Percentiles rank a stretch among this genome's conserved stretches.
Evolutionary conservation across 1,140 invertebrate genomes (phyloP).

Genomic region (Drosophila obscura): DNA sequence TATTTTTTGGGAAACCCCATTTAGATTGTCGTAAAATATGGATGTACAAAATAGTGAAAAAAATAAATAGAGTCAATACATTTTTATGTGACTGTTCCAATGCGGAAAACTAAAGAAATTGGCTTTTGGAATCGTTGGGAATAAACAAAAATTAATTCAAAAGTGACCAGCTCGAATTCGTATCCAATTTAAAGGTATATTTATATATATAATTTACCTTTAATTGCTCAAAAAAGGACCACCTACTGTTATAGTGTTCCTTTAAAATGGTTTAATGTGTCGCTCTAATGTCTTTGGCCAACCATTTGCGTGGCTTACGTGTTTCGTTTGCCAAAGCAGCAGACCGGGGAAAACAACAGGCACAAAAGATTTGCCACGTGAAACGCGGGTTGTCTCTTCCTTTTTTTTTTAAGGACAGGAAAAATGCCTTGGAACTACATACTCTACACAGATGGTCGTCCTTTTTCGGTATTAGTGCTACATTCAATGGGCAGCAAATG

Average conservation of each 20-base stretch:
- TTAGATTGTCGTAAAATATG: conserved; percentile 29
- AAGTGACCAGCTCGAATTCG: too few relatives aligned
- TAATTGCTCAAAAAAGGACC: too few relatives aligned
- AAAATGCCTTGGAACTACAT: conserved; percentile 1
- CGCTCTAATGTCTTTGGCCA: conserved; percentile 52
- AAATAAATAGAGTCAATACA: conserved; percentile 34
- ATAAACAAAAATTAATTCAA: neutral
- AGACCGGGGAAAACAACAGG: neutral
- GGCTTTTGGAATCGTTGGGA: neutral
- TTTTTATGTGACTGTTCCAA: too few relatives aligned
- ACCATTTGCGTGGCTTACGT: conserved; percentile 52
- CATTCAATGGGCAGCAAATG: too few relatives aligned
- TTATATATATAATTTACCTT: too few relatives aligned
- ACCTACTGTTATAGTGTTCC: too few relatives aligned
- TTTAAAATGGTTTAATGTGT: conserved; percentile 40
- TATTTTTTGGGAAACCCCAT: conserved; percentile 17
- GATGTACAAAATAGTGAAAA: conserved; percentile 35
- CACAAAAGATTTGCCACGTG: conserved; percentile 19
- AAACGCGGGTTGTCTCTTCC: too few relatives aligned
- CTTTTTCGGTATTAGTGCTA: neutral
- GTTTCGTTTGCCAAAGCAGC: conserved; percentile 20
- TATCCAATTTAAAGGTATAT: too few relatives aligned
- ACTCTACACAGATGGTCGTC: conserved; percentile 21
- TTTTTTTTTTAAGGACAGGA: conserved; percentile 8
- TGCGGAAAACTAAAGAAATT: neutral